Conservation (phyloP, 2,113 vertebrate species). For the Gallinago undulata region DNA sequence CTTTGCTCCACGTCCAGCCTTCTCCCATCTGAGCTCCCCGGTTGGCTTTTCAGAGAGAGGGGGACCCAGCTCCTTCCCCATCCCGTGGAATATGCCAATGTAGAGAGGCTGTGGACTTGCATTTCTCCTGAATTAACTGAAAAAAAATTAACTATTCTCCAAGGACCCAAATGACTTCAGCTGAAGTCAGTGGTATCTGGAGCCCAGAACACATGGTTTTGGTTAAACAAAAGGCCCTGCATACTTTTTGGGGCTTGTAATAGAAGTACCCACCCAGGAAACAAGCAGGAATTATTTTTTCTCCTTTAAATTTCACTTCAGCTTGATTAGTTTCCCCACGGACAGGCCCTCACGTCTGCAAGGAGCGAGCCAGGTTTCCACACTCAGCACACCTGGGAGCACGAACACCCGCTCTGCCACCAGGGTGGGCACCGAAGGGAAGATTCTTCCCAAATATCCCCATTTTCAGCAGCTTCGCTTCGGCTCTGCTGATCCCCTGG, state of each 20-base stretch:
- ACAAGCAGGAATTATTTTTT: not conserved
- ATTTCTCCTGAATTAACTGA: not conserved
- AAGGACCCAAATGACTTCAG: not conserved
- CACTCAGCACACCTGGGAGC: rapidly evolving
- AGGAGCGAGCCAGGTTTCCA: not conserved
- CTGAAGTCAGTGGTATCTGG: not conserved
- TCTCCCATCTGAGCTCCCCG: rapidly evolving
- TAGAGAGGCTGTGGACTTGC: no score
- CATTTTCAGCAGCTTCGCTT: rapidly evolving
- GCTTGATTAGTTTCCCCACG: not conserved
- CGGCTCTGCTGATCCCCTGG: rapidly evolving
- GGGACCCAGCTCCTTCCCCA: rapidly evolving
- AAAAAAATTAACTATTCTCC: not conserved
- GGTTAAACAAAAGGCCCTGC: conserved; percentile 3
- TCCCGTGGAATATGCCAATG: not conserved
- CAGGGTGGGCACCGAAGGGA: rapidly evolving
- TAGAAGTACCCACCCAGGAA: conserved; percentile 21
- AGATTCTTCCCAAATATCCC: not conserved
- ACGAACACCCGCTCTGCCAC: rapidly evolving
- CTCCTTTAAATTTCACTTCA: not conserved
- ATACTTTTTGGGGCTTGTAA: conserved; percentile 31
- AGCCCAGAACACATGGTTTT: not conserved
- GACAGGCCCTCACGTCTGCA: not conserved
- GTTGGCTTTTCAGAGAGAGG: not conserved
- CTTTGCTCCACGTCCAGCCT: not conserved